Percentiles rank a stretch among this genome's conserved stretches.
Conservation (phyloP, 35 echinoderm and acorn worm species). For the Patiria miniata region DNA sequence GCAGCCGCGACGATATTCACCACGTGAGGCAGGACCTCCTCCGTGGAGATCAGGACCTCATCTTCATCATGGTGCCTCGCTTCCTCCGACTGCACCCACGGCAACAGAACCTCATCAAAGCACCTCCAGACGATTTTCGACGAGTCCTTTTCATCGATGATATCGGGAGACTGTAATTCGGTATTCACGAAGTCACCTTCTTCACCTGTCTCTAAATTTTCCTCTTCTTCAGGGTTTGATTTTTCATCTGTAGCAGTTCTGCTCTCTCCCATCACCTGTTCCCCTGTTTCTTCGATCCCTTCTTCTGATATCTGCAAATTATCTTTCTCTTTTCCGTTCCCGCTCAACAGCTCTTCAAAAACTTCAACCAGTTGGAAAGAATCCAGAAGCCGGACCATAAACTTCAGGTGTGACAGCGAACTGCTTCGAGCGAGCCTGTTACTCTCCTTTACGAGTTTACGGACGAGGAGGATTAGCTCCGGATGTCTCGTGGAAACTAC, state of each 20-base stretch:
- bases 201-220: background rate
- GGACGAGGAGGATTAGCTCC: background rate
- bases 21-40: constrained; percentile 14
- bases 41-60: background rate
- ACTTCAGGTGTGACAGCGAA: constrained; percentile 11
- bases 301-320: background rate
- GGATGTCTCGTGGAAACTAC: background rate
- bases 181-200: background rate
- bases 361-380: background rate
- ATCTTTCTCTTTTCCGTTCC: background rate
- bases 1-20: constrained; percentile 42
- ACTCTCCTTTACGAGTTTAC: background rate
- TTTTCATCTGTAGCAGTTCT: background rate
- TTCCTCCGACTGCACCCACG: constrained; percentile 53
- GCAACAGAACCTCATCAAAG: constrained; percentile 47
- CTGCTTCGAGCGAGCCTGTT: background rate
- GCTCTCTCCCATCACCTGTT: background rate
- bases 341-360: constrained; percentile 25
- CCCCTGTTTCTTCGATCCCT: background rate
- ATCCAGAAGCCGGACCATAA: constrained; percentile 3
- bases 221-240: background rate
- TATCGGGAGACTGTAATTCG: too few relatives aligned
- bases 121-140: constrained; percentile 12
- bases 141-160: background rate
- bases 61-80: background rate